Base-by-base conservation (phyloP, 2,888 invertebrate genomes). In the Lucinisca nassula region DNA sequence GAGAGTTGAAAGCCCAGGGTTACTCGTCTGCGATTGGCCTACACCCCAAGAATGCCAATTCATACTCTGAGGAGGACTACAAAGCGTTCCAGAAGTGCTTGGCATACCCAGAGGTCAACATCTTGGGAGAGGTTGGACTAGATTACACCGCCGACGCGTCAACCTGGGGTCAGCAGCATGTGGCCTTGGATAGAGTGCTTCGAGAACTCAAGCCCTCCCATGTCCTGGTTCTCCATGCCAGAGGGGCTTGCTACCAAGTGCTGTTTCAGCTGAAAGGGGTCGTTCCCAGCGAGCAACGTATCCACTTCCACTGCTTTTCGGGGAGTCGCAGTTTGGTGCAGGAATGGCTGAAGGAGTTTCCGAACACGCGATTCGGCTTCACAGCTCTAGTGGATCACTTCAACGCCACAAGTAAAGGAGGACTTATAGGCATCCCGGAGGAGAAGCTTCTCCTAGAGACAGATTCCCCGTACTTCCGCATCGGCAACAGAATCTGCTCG, bases 261-360 rank as follows among this genome's bases (percentile, higher is more conserved):
- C 75, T 84, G 84, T n/a, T n/a, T n/a, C n/a, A n/a, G n/a, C n/a
- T n/a, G n/a, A 76, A 76, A 30, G 58, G 38, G 0, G 51, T 27
- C 40, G 37, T n/a, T 2, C 37, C 74, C 14, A 74, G 49, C 2
- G 37, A 24, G 0, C 83, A 84, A 51, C 73, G 40, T 17, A 75
- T 84, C 1, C 79, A 84, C n/a, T 49, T 83, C 1, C 83, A 83
- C 24, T 83, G 77, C 37, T 83, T 83, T 67, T 27, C 37, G 3
- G 83, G 79, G 1, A 75, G 55, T n/a, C 58, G 51, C 8, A 55
- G 55, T 4, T 72, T 55, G 55, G 77, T 83, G 6, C 73, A 40
- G 8, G 32, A 35, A 10, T 84, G 84, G 75, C 27, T 61, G 8
- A 45, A 74, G 0, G 74, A 73, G 0, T 84, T 79, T 37, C 79